Evolutionary conservation across 2,797 vertebrate genomes (phyloP).

Genomic region (Eurystomus glaucurus): DNA sequence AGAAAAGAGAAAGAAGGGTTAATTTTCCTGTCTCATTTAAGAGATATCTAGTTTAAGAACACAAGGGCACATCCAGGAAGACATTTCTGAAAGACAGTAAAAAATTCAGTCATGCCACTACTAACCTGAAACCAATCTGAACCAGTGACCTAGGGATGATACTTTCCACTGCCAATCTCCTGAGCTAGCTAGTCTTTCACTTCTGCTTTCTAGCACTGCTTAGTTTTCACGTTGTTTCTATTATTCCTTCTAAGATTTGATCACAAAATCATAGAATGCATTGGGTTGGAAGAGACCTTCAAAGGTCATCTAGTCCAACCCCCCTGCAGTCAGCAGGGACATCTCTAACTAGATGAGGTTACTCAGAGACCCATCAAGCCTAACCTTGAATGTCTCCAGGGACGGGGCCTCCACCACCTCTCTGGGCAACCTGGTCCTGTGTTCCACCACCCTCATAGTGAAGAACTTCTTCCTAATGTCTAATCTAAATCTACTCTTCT

Average conservation of each 20-base stretch:
- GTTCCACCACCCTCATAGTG: too few relatives aligned
- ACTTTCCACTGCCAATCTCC: not conserved
- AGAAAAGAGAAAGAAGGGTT: not conserved
- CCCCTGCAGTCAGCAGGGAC: too few relatives aligned
- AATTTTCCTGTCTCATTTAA: not conserved
- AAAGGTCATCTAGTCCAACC: too few relatives aligned
- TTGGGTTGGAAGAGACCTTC: too few relatives aligned
- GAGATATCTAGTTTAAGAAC: not conserved
- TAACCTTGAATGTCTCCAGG: too few relatives aligned
- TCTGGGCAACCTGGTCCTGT: too few relatives aligned
- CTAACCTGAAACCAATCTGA: not conserved
- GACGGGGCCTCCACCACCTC: too few relatives aligned
- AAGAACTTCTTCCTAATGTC: too few relatives aligned
- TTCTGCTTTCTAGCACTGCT: not conserved
- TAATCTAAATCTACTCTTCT: too few relatives aligned
- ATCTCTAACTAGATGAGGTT: too few relatives aligned
- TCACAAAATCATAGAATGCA: too few relatives aligned
- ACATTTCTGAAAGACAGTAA: not conserved
- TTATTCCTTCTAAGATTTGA: not conserved
- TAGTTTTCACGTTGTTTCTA: not conserved
- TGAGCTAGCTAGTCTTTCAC: not conserved
- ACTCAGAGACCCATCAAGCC: too few relatives aligned
- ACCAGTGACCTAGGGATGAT: not conserved
- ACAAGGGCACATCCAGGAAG: not conserved
- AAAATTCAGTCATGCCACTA: not conserved